Conservation (phyloP, 2,113 vertebrate species). For the Hassar affinis region DNA sequence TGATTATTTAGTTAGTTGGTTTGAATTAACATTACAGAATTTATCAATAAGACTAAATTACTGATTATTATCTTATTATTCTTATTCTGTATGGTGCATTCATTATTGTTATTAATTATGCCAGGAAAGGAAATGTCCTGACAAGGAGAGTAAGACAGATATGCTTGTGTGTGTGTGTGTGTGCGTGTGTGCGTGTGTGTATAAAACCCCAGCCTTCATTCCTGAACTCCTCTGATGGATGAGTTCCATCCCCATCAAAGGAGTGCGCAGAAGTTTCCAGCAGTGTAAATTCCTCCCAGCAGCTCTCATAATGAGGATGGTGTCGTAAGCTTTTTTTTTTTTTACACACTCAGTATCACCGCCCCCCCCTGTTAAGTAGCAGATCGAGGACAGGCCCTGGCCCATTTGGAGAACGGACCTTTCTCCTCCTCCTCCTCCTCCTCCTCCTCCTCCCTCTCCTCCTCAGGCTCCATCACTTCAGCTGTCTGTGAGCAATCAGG, state of each 20-base stretch:
- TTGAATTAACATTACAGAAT: not conserved
- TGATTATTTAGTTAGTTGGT: not conserved
- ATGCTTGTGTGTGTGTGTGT: not conserved
- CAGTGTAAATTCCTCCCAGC: constrained; percentile 70
- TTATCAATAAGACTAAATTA: not conserved
- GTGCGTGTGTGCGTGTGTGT: constrained; percentile 19
- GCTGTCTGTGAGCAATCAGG: constrained; percentile 20
- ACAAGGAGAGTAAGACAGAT: not conserved
- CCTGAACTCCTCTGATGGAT: constrained; percentile 45
- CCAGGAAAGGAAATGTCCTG: not conserved
- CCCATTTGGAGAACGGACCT: constrained; percentile 80
- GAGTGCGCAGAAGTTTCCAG: constrained; percentile 85
- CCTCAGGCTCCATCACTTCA: constrained; percentile 27
- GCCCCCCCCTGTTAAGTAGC: constrained; percentile 90
- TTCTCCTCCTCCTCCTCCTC: constrained; percentile 55
- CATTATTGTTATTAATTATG: not conserved
- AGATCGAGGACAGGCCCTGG: constrained; percentile 75
- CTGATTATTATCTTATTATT: not conserved
- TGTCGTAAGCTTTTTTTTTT: constrained; percentile 77
- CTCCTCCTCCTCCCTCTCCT: constrained; percentile 43
- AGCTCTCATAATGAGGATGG: constrained; percentile 72
- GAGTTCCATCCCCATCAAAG: constrained; percentile 85
- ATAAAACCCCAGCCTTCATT: constrained; percentile 46
- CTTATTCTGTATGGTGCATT: not conserved
- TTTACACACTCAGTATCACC: constrained; percentile 75